Conservation (phyloP, 1,140 invertebrate genomes). For the Habropoda laboriosa region DNA sequence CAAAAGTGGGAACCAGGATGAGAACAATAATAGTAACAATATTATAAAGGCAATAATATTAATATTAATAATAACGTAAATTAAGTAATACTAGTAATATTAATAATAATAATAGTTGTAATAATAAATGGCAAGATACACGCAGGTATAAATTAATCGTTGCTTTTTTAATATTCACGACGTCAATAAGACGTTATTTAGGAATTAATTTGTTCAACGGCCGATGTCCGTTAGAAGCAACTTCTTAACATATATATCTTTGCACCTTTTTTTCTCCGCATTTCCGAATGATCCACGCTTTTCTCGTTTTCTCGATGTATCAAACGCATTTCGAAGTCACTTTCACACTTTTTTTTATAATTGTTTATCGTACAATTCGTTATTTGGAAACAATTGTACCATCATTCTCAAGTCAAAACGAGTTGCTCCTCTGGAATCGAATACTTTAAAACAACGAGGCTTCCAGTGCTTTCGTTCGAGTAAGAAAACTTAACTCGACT, state of each 20-base stretch:
- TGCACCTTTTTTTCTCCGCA: background rate
- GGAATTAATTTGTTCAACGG: background rate
- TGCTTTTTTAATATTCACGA: background rate
- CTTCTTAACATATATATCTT: background rate
- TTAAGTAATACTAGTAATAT: slow-evolving; percentile 1
- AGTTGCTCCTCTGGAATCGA: too few species aligned
- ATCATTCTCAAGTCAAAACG: background rate
- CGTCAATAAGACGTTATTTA: background rate
- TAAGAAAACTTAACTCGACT: too few species aligned
- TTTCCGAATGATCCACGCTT: background rate
- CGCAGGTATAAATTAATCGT: slow-evolving; percentile 46
- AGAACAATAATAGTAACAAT: slow-evolving; percentile 1
- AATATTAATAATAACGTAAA: slow-evolving; percentile 4
- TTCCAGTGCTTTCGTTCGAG: too few species aligned
- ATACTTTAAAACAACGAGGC: too few species aligned
- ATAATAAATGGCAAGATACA: slow-evolving; percentile 65
- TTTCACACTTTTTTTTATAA: background rate
- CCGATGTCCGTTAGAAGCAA: background rate
- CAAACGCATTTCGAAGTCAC: too few species aligned
- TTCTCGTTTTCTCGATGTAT: background rate
- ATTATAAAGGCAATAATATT: slow-evolving; percentile 13
- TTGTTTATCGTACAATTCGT: background rate
- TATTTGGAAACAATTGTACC: background rate
- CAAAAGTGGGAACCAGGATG: too few species aligned
- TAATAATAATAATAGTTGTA: slow-evolving; percentile 4